These are phyloP conservation scores for Hydrotaea diabolus DNA, from an alignment of 2,888 invertebrate species.

Conservation along the genomic window DNA sequence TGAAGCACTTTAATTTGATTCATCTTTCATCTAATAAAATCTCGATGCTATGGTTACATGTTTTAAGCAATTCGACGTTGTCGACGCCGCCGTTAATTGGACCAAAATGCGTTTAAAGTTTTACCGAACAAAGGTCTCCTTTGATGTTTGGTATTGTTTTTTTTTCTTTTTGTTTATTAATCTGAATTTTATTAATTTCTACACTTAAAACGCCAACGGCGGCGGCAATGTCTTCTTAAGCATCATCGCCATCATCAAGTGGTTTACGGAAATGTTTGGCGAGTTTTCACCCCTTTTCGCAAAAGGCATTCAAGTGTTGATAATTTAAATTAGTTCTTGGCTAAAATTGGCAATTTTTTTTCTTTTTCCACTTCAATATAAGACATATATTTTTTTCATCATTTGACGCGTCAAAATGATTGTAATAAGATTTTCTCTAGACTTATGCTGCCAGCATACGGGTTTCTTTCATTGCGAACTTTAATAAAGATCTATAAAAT, in stretches of 20 bases:
- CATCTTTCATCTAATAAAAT: not conserved
- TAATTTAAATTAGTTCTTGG: slow-evolving; percentile 65
- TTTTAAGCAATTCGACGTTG: not conserved
- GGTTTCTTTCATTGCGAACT: slow-evolving; percentile 1
- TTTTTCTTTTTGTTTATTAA: slow-evolving; percentile 41
- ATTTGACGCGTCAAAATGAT: slow-evolving; percentile 38
- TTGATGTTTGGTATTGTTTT: slow-evolving; percentile 61
- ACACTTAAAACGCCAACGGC: slow-evolving; percentile 23
- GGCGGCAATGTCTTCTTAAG: not conserved
- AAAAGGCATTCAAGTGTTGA: slow-evolving; percentile 57
- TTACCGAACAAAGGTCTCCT: slow-evolving; percentile 15
- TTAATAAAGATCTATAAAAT: slow-evolving; percentile 16
- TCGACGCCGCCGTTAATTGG: not conserved
- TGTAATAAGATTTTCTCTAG: slow-evolving; percentile 39
- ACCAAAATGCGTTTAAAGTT: slow-evolving; percentile 27
- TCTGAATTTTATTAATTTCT: slow-evolving; percentile 60
- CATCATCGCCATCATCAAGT: not conserved
- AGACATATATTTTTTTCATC: not conserved
- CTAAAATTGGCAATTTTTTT: slow-evolving; percentile 49
- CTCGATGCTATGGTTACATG: slow-evolving; percentile 3
- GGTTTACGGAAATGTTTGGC: not conserved
- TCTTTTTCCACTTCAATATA: not conserved
- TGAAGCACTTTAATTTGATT: too few relatives aligned
- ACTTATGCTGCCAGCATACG: not conserved
- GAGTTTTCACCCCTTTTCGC: slow-evolving; percentile 27